Conservation (phyloP, 2,888 invertebrate genomes). For the Trichopria drosophilae region DNA sequence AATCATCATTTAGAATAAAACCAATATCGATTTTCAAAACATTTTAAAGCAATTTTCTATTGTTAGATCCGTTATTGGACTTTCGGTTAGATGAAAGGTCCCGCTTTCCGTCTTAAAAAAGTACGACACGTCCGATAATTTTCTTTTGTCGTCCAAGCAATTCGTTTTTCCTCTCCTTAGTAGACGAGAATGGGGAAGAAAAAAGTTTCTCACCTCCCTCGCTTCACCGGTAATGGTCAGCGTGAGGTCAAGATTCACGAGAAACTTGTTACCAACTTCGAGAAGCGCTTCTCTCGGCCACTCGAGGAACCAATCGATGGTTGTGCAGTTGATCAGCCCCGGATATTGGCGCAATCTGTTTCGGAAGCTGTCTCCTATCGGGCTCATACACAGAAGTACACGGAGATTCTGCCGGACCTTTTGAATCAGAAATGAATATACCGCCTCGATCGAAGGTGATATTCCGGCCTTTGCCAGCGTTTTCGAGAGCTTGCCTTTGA, state of each 20-base stretch:
- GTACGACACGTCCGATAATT: no score
- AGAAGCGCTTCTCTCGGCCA: constrained; percentile 87
- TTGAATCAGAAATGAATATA: constrained; percentile 77
- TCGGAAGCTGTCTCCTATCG: constrained; percentile 83
- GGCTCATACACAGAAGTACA: constrained; percentile 84
- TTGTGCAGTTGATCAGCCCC: constrained; percentile 82
- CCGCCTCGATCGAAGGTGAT: constrained; percentile 67
- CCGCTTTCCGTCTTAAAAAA: no score
- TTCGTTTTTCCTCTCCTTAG: no score
- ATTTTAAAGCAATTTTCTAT: no score
- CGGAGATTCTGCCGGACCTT: constrained; percentile 77
- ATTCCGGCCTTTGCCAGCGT: constrained; percentile 64
- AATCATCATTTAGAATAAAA: no score
- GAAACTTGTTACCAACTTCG: constrained; percentile 85
- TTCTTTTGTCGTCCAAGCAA: background rate
- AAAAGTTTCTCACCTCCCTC: constrained; percentile 45
- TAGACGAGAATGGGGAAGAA: background rate
- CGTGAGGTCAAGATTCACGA: constrained; percentile 72
- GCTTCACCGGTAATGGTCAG: constrained; percentile 69
- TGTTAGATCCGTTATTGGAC: no score
- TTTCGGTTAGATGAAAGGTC: no score
- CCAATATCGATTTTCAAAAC: no score
- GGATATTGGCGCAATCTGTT: constrained; percentile 86
- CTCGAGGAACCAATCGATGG: constrained; percentile 87
- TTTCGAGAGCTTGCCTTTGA: constrained; percentile 65